Percentiles rank a stretch among this genome's conserved stretches.
These are phyloP conservation scores for Drosophila sordidula DNA, from an alignment of 2,888 invertebrate species.

Conservation along the genomic window DNA sequence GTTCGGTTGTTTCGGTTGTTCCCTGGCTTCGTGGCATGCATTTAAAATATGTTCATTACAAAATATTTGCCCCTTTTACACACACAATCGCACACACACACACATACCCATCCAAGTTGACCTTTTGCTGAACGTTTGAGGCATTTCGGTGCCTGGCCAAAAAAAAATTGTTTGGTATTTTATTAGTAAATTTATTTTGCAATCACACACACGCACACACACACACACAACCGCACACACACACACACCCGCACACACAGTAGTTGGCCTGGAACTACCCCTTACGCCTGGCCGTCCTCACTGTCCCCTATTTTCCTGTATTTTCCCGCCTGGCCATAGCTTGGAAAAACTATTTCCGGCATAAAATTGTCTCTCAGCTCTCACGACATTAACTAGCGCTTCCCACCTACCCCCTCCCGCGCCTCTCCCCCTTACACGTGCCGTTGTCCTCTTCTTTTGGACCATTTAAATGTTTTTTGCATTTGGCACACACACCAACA, in stretches of 20 bases:
- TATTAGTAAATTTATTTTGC: constrained; percentile 73
- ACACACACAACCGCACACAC: not conserved
- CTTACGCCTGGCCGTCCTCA: not conserved
- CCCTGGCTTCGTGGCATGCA: constrained; percentile 68
- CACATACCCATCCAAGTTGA: not conserved
- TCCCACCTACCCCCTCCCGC: no score
- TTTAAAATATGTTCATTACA: constrained; percentile 75
- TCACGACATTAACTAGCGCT: constrained; percentile 23
- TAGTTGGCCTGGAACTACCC: no score
- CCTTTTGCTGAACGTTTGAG: constrained; percentile 20
- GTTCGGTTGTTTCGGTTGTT: constrained; percentile 34
- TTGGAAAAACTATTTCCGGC: constrained; percentile 72
- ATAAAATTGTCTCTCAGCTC: constrained; percentile 60
- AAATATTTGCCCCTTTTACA: constrained; percentile 58
- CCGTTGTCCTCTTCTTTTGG: constrained; percentile 13
- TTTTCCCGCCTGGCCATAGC: constrained; percentile 27
- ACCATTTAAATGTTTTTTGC: constrained; percentile 52
- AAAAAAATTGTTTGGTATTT: constrained; percentile 63
- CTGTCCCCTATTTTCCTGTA: not conserved
- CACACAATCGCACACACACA: not conserved
- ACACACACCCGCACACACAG: no score
- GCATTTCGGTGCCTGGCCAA: not conserved
- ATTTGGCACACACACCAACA: constrained; percentile 16
- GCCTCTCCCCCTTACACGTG: not conserved
- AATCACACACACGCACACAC: constrained; percentile 31